Evolutionary conservation across 2,113 vertebrate genomes (phyloP).

Genomic region (human): GRCh38 chr2:167581501-167582000

Average conservation of each 20-base stretch:
- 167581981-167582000: constrained; percentile 48
- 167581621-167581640: not conserved
- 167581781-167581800: not conserved
- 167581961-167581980: not conserved
- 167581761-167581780: constrained; percentile 15
- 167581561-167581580: not conserved
- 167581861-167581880: not conserved
- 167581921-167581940: not conserved
- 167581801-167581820: not conserved
- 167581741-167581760: constrained; percentile 19
- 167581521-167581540: constrained; percentile 34
- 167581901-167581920: not conserved
- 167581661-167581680: constrained; percentile 18
- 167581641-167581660: constrained; percentile 32
- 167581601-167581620: not conserved
- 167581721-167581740: constrained; percentile 38
- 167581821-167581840: not conserved
- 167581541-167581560: not conserved
- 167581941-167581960: not conserved
- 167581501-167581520: not conserved
- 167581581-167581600: not conserved
- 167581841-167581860: not conserved
- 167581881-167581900: not conserved
- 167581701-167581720: constrained; percentile 39
- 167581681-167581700: not conserved